These are phyloP conservation scores for Chrysolophus pictus DNA, from an alignment of 2,797 vertebrate genomes.

Conservation along the genomic window DNA sequence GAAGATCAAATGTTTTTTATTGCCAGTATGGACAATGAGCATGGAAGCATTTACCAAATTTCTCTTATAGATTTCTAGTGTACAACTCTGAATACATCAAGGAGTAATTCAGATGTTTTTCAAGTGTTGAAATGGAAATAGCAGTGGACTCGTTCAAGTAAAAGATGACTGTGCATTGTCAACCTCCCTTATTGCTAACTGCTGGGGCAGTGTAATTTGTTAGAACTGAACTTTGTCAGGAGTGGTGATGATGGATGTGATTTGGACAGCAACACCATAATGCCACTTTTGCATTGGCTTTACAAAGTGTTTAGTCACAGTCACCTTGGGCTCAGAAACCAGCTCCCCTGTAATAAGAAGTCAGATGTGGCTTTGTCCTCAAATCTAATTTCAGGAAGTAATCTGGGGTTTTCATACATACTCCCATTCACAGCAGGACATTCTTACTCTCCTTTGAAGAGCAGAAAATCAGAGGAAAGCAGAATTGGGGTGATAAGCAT, in stretches of 20 bases:
- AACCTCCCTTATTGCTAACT: not conserved
- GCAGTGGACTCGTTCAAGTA: not conserved
- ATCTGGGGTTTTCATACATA: not conserved
- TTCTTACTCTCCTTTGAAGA: conserved; percentile 21
- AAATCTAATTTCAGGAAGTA: conserved; percentile 30
- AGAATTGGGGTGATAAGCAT: conserved; percentile 12
- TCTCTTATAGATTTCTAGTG: not conserved
- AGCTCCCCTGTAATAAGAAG: not conserved
- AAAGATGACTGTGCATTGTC: not conserved
- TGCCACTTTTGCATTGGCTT: not conserved
- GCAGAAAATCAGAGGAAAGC: conserved; percentile 36
- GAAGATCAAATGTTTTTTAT: not conserved
- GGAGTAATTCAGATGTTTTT: not conserved
- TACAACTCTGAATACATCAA: not conserved
- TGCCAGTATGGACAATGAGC: not conserved
- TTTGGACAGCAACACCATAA: not conserved
- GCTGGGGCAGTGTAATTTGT: not conserved
- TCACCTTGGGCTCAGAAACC: not conserved
- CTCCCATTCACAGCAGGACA: conserved; percentile 4
- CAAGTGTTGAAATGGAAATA: not conserved
- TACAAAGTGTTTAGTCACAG: not conserved
- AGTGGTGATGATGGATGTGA: not conserved
- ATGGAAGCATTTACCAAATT: not conserved
- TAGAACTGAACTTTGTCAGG: not conserved
- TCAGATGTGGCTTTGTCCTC: not conserved